Evolutionary conservation across 2,888 invertebrate genomes (phyloP), one percentile per base, ranked within the genome.

Genomic region (Euzophera pinguis): DNA sequence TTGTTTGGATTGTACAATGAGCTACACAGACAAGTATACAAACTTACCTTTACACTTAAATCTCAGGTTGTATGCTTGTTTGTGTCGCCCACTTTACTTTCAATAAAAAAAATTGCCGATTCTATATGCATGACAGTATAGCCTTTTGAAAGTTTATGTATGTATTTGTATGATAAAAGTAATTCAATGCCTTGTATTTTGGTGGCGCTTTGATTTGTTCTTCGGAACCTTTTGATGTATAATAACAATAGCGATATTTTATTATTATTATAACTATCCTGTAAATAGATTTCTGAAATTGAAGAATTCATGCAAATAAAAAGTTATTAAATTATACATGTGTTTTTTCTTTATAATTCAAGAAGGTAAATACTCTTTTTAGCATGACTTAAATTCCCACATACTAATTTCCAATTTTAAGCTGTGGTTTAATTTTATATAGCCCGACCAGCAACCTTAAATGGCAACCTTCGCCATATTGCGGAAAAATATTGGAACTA

Each of bases 261-360:
- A 69, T 62, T 61, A 67, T 65, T 58, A 62, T 59, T 60, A 66
- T 62, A 63, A 68, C 56, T 67, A 65, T 68, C 63, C 52, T 76
- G 76, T 76, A 76, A 67, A 76, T 75, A 75, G 67, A 66, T 64
- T 71, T 72, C 73, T 72, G 61, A 73, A 68, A 71, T 73, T 73
- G 68, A 71, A 62, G 68, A 66, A 69, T 64, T 69, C 64, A 70
- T 68, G 67, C 69, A 71, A 75, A 71, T 71, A 69, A 71, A 74
- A 70, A 65, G 64, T 72, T 67, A 70, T 69, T 67, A 63, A 22
- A 64, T 54, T 52, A 13, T 29, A 13, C 9, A 3, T 27, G 8
- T 32, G 47, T 47, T 47, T 53, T 53, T 52, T 13, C 8, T 34
- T 53, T 13, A 38, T 13, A 3, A 3, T 22, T 22, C 22, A 22